Base-by-base conservation (phyloP, 1,140 invertebrate species). In the Ostrea edulis region DNA sequence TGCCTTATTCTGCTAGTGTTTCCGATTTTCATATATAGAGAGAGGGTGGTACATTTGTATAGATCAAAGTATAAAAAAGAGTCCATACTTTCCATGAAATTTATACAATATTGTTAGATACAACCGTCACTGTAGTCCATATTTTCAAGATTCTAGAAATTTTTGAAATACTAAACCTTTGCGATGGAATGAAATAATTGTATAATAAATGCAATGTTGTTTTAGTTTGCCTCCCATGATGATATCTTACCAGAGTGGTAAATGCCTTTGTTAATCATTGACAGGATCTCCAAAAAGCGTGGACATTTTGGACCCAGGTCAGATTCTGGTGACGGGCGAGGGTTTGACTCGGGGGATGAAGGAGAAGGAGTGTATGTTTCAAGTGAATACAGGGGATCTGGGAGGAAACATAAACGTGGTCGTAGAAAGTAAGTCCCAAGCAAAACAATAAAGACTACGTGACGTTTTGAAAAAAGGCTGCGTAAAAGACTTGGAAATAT, bases 331-430 rank as follows among this genome's bases (percentile, higher is more conserved):
- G 35, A 89, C 92, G 82, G 94, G 96, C 4, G 96, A 96, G 88
- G 96, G 96, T 8, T 92, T 97, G 11, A 95, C 95, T 55, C 94
- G 95, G 87, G 96, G 96, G 4, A 95, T 96, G 71, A 94, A 96
- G 71, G 96, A 96, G 52, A 95, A 95, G 58, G 95, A 95, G 8
- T 96, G 96, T 52, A 94, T 94, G 65, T 96, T 97, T 91, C 96
- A 96, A 87, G 95, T 97, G 25, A 95, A 97, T 91, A 94, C 95
- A n/a, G 94, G 94, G 35, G 95, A 95, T 29, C 86, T 95, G 8
- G 94, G 94, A 5, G 90, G 92, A 22, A 94, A 95, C 35, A 92
- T 96, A 25, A 94, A 94, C 87, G 95, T 96, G n/a, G 91, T 90
- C 53, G 93, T 96, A 22, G 93, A 94, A 91, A 95, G 96, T 95